A percentile compares a stretch with the other conserved stretches of the same genome.
Conservation (phyloP, 2,888 invertebrate genomes). For the Acheta domesticus region DNA sequence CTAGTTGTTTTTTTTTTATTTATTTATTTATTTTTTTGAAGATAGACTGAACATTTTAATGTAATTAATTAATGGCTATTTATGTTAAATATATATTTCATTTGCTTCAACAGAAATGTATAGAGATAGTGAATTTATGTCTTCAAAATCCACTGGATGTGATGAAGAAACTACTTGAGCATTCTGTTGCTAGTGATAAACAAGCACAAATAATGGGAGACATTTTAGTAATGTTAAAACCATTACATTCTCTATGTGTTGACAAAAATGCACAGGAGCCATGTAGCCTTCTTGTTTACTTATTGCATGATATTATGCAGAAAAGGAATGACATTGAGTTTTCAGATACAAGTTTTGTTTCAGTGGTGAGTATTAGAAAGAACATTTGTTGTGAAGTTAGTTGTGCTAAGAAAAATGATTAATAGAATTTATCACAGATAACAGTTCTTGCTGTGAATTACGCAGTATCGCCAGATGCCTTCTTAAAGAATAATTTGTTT, state of each 20-base stretch:
- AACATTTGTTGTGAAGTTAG: not conserved
- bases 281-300: not conserved
- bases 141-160: slow-evolving; percentile 1
- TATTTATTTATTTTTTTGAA: too few relatives aligned
- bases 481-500: not conserved
- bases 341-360: not conserved
- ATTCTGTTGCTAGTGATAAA: not conserved
- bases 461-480: not conserved
- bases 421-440: not conserved
- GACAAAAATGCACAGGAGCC: not conserved
- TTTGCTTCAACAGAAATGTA: not conserved
- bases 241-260: not conserved
- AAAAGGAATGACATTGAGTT: not conserved
- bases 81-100: not conserved
- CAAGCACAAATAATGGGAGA: not conserved
- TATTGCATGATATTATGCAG: not conserved
- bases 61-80: not conserved
- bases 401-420: not conserved
- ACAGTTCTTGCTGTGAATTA: not conserved
- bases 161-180: not conserved
- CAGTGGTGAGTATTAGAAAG: not conserved
- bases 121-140: slow-evolving; percentile 3
- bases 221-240: not conserved
- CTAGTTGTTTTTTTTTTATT: too few relatives aligned
- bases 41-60: not conserved